Conservation (phyloP, 2,113 vertebrate genomes). For the Scophthalmus maximus region DNA sequence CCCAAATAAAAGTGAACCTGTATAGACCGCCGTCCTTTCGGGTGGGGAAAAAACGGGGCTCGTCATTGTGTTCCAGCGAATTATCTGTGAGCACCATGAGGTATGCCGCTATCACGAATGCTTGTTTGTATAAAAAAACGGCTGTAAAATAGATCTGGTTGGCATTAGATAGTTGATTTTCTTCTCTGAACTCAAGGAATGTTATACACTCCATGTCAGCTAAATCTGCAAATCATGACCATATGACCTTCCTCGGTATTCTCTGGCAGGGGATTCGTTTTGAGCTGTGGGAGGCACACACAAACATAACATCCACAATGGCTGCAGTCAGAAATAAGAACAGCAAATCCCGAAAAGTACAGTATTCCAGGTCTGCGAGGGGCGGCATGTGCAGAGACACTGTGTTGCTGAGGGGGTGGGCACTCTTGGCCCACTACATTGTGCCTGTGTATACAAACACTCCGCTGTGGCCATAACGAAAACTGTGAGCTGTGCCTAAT, state of each 20-base stretch:
- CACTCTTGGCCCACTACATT: constrained; percentile 65
- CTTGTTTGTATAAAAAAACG: constrained; percentile 69
- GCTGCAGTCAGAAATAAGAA: constrained; percentile 30
- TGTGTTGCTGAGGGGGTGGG: constrained; percentile 55
- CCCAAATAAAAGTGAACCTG: constrained; percentile 64
- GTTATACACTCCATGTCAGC: constrained; percentile 73
- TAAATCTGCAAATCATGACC: constrained; percentile 81
- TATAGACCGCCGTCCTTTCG: constrained; percentile 39
- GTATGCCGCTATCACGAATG: constrained; percentile 51
- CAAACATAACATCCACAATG: constrained; percentile 53
- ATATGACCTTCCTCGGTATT: constrained; percentile 75
- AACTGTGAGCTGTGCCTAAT: constrained; percentile 78
- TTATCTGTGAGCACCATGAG: constrained; percentile 51
- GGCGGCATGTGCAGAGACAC: constrained; percentile 28
- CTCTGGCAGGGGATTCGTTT: constrained; percentile 59
- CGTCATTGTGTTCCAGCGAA: constrained; percentile 29
- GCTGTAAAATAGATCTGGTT: constrained; percentile 71
- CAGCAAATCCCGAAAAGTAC: constrained; percentile 55
- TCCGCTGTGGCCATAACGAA: constrained; percentile 74
- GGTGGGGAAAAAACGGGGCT: constrained; percentile 43
- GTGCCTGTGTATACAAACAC: constrained; percentile 78
- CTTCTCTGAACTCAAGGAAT: constrained; percentile 78
- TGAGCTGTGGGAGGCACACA: constrained; percentile 61
- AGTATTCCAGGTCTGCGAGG: constrained; percentile 51
- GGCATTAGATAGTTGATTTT: constrained; percentile 72